phyloP scores from a whole-genome alignment of 2,797 vertebrate genomes.

The Malurus leucopterus region DNA sequence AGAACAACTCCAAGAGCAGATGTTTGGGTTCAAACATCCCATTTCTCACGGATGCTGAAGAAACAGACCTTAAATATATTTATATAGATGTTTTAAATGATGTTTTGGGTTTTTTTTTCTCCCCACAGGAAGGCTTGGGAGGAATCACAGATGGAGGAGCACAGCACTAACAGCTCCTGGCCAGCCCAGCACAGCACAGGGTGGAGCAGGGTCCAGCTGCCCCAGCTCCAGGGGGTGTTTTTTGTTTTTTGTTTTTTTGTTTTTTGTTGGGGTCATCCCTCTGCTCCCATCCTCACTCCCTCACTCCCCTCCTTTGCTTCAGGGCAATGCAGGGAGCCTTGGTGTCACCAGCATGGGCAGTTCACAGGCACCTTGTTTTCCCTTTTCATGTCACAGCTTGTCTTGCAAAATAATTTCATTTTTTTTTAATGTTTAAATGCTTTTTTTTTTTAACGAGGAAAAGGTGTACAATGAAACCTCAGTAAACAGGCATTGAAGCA shows the following conservation, averaged over 20 bases:
- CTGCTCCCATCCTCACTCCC: not conserved
- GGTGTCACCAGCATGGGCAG: fast-evolving
- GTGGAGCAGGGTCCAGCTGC: not conserved
- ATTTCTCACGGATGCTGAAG: not conserved
- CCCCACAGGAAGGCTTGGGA: not conserved
- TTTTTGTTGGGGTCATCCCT: not conserved
- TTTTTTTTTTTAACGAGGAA: not conserved
- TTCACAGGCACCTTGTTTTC: not conserved
- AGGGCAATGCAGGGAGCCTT: not conserved
- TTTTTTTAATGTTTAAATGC: not conserved
- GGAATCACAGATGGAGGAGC: fast-evolving
- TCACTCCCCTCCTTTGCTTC: not conserved
- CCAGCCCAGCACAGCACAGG: not conserved
- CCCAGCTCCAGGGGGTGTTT: not conserved
- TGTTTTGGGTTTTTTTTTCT: not conserved
- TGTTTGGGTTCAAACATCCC: not conserved
- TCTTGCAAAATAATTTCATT: not conserved
- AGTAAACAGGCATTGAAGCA: not conserved
- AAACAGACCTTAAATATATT: not conserved
- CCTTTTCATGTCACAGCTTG: not conserved
- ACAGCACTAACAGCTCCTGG: not conserved
- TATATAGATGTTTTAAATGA: not conserved
- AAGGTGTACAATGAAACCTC: not conserved
- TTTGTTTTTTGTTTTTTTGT: not conserved
- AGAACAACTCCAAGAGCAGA: not conserved